Evolutionary conservation across 2,113 vertebrate genomes (phyloP).

Genomic region (Ctenomys sociabilis): DNA sequence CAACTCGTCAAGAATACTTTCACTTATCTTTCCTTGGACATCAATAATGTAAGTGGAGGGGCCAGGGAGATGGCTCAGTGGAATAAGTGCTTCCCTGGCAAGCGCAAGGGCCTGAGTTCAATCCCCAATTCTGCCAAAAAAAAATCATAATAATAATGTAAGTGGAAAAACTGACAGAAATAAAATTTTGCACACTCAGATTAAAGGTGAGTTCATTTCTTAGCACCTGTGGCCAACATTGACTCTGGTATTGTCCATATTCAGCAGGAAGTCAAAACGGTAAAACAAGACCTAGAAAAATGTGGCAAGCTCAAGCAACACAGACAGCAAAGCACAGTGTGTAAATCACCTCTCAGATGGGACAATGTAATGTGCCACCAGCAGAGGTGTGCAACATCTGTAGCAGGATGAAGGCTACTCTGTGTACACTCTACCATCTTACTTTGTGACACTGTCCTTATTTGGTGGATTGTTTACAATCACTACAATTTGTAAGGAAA

Average conservation of each 20-base stretch:
- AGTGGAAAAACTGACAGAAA: not conserved
- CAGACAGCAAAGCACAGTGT: not conserved
- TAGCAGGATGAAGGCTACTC: not conserved
- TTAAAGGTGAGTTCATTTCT: not conserved
- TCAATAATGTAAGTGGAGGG: not conserved
- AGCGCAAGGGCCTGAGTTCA: no score
- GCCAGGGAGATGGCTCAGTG: no score
- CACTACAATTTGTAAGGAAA: not conserved
- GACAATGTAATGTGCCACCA: accelerated
- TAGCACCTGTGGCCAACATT: not conserved
- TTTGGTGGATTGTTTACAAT: not conserved
- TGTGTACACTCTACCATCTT: accelerated
- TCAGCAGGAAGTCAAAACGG: not conserved
- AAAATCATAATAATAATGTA: no score
- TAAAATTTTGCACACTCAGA: not conserved
- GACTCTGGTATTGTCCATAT: not conserved
- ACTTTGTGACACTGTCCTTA: accelerated
- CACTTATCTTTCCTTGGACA: not conserved
- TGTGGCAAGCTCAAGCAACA: accelerated
- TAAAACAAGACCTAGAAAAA: not conserved
- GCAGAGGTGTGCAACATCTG: not conserved
- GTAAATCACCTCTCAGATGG: accelerated
- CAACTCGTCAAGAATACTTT: not conserved
- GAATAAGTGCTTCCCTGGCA: no score
- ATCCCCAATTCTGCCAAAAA: no score